Conservation (phyloP, 2,797 vertebrate genomes). For the Paguma larvata region DNA sequence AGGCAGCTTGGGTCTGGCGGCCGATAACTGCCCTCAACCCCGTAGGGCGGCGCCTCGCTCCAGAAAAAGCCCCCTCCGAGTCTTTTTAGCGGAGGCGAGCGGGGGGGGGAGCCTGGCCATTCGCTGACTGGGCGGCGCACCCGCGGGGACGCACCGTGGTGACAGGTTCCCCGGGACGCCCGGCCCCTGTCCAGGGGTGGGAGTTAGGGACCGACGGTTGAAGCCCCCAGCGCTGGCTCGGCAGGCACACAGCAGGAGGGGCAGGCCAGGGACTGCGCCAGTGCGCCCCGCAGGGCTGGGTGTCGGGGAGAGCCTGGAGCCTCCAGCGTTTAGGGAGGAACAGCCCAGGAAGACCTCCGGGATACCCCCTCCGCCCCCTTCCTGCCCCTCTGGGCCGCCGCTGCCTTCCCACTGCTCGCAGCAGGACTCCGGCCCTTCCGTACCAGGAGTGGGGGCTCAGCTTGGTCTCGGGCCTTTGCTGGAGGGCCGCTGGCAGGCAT, state of each 20-base stretch:
- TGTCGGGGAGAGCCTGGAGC: accelerated
- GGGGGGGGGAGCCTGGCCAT: accelerated
- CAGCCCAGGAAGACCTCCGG: accelerated
- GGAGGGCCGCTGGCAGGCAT: background rate
- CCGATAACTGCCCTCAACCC: background rate
- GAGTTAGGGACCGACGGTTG: accelerated
- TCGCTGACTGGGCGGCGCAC: background rate
- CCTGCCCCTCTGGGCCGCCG: too few relatives aligned
- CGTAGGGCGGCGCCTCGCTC: background rate
- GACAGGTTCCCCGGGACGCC: too few relatives aligned
- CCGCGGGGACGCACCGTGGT: accelerated
- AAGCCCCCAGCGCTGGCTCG: background rate
- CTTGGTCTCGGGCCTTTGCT: background rate
- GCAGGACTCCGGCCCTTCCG: background rate
- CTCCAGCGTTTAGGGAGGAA: background rate
- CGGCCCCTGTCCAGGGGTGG: accelerated
- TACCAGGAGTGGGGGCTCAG: background rate
- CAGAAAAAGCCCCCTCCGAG: accelerated
- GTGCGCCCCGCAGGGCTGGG: accelerated
- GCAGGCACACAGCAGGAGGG: accelerated
- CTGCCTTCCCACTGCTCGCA: too few relatives aligned
- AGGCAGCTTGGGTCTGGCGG: background rate
- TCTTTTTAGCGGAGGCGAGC: accelerated
- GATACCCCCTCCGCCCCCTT: accelerated
- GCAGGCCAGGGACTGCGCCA: accelerated